Percentiles rank a stretch among this genome's conserved stretches.
These are phyloP conservation scores for Lutraria lutraria DNA, from an alignment of 2,888 invertebrate species.

Conservation along the genomic window DNA sequence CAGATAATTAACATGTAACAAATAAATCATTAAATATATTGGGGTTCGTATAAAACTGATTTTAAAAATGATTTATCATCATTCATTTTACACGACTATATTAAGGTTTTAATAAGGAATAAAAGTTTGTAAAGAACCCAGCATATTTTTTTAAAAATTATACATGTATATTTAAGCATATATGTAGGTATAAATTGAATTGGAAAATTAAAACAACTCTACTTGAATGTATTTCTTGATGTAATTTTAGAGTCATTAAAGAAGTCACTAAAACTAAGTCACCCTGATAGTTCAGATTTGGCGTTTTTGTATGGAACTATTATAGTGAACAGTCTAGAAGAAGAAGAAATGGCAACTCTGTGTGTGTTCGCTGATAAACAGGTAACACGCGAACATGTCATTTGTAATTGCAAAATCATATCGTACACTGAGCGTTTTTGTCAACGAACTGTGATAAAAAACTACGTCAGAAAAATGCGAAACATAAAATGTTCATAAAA, in stretches of 20 bases:
- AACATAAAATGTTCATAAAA: background rate
- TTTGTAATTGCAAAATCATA: no score
- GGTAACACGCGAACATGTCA: conserved; percentile 71
- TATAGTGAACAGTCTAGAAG: conserved; percentile 81
- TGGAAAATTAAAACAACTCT: background rate
- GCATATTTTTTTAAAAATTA: no score
- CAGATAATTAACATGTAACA: no score
- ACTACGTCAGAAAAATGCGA: no score
- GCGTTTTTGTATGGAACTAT: conserved; percentile 86
- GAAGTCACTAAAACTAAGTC: background rate
- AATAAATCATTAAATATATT: no score
- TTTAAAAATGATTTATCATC: no score
- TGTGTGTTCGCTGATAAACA: conserved; percentile 86
- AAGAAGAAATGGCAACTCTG: conserved; percentile 79
- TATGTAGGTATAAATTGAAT: background rate
- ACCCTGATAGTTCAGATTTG: conserved; percentile 78
- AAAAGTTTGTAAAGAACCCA: no score
- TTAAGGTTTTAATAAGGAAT: no score
- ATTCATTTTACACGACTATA: no score
- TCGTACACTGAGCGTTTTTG: background rate
- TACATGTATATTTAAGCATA: no score
- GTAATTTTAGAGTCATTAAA: conserved; percentile 19
- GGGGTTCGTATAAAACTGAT: no score
- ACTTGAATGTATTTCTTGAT: background rate
- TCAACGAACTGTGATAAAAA: background rate